Conservation (phyloP, 1,140 invertebrate species). For the Aplysia californica region DNA sequence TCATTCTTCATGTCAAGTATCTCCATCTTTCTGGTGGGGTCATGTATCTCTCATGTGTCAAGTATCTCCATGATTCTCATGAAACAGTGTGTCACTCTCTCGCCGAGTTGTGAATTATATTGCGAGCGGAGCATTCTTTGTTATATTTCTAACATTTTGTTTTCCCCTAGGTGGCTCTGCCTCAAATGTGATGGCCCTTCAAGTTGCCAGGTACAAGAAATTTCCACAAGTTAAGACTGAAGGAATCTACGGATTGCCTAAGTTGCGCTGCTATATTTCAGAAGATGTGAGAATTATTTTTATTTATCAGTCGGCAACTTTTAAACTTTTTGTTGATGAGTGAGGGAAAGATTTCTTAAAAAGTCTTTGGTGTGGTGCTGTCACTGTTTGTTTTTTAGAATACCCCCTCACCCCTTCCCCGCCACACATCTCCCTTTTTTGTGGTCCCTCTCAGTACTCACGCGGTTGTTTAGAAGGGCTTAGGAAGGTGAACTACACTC, state of each 20-base stretch:
- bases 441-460: no score
- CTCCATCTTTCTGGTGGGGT: not conserved
- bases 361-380: no score
- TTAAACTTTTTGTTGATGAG: no score
- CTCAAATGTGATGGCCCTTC: slow-evolving; percentile 96
- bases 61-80: not conserved
- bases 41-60: not conserved
- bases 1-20: not conserved
- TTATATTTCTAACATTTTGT: not conserved
- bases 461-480: no score
- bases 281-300: slow-evolving; percentile 38
- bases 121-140: no score
- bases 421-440: no score
- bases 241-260: slow-evolving; percentile 86
- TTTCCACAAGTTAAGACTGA: slow-evolving; percentile 95
- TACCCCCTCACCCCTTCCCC: no score
- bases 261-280: slow-evolving; percentile 79
- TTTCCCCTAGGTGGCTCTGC: slow-evolving; percentile 86
- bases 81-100: not conserved
- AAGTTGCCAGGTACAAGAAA: slow-evolving; percentile 90
- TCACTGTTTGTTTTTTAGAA: no score
- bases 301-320: no score
- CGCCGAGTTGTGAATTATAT: no score
- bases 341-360: no score
- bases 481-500: no score